Base-by-base conservation (phyloP, 1,140 invertebrate species). In the Drosophila trapezifrons region DNA sequence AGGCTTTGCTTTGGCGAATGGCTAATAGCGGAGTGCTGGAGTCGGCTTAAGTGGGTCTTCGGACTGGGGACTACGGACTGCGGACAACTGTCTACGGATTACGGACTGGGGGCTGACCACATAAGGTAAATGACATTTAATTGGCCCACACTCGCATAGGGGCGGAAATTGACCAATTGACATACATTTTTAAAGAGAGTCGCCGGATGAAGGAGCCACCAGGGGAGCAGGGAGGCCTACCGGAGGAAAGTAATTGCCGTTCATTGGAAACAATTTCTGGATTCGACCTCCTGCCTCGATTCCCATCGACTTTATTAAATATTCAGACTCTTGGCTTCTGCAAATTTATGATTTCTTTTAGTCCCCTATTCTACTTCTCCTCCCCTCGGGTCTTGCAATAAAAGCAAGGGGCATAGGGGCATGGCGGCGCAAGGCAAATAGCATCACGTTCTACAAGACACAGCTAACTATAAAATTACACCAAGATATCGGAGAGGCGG, bases 171-270 rank as follows among this genome's bases (percentile, higher is more conserved):
- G 84, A 89, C 83, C 83, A 87, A 87, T 89, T 87, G 84, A 87
- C 84, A 87, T 87, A 87, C 84, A 87, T 87, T 87, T 87, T 87
- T 87, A 87, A 87, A 89, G 73, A 87, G 77, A 87, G 77, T 29
- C 57, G 43, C 49, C 55, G 38, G 59, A 40, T 52, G 46, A 27
- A 27, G 46, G 22, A 43, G 46, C 15, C 2, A 15, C 25, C 7
- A 9, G n/a, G 27, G 29, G 27, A 27, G 45, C 49, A 17, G n/a
- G 43, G 15, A 20, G 35, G 32, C 27, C 32, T 37, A n/a, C 15
- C 22, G 46, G 38, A 42, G 32, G 32, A 64, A 60, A 76, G 64
- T 87, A 89, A 86, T 86, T 82, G 83, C 27, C 32, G 32, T 52
- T 43, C 80, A 72, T 57, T 71, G 66, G 66, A 57, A 71, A 40